Percentiles rank a stretch among this genome's conserved stretches.
Evolutionary conservation across 2,113 vertebrate genomes (phyloP).

Genomic region (Gavialis gangeticus): DNA sequence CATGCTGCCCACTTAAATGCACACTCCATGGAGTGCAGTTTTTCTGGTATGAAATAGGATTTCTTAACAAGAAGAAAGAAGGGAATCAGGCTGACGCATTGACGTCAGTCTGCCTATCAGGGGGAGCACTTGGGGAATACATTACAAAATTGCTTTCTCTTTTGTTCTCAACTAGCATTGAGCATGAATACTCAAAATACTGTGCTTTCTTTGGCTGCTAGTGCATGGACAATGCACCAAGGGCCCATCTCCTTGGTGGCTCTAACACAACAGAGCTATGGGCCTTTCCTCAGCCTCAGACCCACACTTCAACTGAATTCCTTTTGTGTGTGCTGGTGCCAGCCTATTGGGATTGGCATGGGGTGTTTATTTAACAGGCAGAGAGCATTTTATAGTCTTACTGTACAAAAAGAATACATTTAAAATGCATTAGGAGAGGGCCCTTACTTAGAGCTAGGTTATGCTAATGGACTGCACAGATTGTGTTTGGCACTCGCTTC

Average conservation of each 20-base stretch:
- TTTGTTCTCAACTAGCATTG: not conserved
- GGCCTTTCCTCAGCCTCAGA: not conserved
- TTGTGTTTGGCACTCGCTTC: slow-evolving; percentile 35
- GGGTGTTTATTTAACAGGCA: slow-evolving; percentile 22
- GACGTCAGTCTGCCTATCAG: not conserved
- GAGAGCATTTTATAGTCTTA: slow-evolving; percentile 53
- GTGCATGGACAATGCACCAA: not conserved
- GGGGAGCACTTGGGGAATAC: not conserved
- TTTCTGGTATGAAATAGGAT: not conserved
- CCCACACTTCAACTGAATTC: not conserved
- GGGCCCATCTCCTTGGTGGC: not conserved
- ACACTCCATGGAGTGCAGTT: not conserved
- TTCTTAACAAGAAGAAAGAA: not conserved
- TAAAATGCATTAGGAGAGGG: slow-evolving; percentile 58
- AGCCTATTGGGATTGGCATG: not conserved
- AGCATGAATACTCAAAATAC: not conserved
- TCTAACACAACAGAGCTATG: not conserved
- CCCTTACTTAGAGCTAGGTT: slow-evolving; percentile 57
- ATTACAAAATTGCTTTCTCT: not conserved
- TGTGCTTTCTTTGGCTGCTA: not conserved
- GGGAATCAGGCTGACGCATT: not conserved
- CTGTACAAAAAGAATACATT: slow-evolving; percentile 58
- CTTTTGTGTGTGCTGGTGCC: not conserved
- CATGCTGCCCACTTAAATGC: not conserved
- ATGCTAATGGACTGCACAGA: slow-evolving; percentile 44